A percentile compares a stretch with the other conserved stretches of the same genome.
Conservation (phyloP, 2,113 vertebrate genomes). For the Oxygymnocypris stewartii region DNA sequence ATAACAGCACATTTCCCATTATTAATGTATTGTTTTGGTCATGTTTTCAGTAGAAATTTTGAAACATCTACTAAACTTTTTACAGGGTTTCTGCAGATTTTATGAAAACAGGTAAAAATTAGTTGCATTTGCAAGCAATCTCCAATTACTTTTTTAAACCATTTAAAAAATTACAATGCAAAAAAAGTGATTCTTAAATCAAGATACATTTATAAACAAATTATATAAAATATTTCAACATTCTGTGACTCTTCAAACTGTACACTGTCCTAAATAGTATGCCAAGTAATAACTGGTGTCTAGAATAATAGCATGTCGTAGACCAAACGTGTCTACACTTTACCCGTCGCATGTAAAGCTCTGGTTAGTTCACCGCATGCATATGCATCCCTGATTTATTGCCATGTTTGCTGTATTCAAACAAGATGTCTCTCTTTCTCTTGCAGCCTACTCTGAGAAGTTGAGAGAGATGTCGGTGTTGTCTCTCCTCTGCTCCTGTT, state of each 20-base stretch:
- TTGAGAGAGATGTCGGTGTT: conserved; percentile 89
- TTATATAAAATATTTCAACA: too few species aligned
- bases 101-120: background rate
- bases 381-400: background rate
- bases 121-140: too few species aligned
- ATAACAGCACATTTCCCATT: background rate
- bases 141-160: too few species aligned
- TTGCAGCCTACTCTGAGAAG: conserved; percentile 89
- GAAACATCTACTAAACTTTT: background rate
- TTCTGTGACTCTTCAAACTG: too few species aligned
- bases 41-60: background rate
- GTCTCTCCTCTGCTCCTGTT: conserved; percentile 89
- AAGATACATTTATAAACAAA: background rate
- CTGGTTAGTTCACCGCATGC: background rate
- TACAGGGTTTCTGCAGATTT: background rate
- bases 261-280: background rate
- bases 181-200: too few species aligned
- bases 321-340: background rate
- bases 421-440: conserved; percentile 13
- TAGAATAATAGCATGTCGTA: background rate
- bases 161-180: too few species aligned
- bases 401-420: background rate
- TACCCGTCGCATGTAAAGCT: background rate
- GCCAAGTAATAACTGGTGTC: background rate
- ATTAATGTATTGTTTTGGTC: background rate